Base-by-base conservation (phyloP, 2,888 invertebrate species). In the Cerceris rybyensis region DNA sequence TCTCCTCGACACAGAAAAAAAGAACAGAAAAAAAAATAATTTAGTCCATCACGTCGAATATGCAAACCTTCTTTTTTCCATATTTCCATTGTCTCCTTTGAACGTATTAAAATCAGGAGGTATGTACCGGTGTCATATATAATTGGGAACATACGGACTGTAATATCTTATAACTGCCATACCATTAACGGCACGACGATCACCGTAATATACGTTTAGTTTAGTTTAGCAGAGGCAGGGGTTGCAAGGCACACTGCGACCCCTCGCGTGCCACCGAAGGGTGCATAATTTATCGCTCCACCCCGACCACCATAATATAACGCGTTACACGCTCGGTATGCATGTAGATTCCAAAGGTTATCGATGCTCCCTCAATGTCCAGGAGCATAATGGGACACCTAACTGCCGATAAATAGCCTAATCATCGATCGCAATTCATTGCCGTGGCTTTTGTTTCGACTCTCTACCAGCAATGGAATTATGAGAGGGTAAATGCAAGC, bases 251-350 rank as follows among this genome's bases (percentile, higher is more conserved):
- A 50, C 43, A 58, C 69, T 60, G 67, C 84, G 81, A 80, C 79
- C 85, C 84, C 78, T 82, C 77, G 79, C 70, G 65, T 70, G 63
- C 82, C 78, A 69, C 64, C 70, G 69, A 75, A 88, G 91, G 92
- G 92, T 92, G 92, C 91, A 92, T 92, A 92, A 92, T 91, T 92
- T 92, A 92, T 92, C 90, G 91, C 85, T 78, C 80, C 81, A 80
- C 84, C 84, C 84, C 80, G 71, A 69, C 76, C 82, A 67, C 75
- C 80, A 69, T 86, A 87, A 88, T 87, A 82, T 83, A 84, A 88
- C 87, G 85, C 88, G 87, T 87, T 88, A 84, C 84, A 85, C 83
- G 85, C 80, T 76, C 68, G 80, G 79, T 70, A 72, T 84, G 88
- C 87, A 90, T 88, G 85, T 82, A 84, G 86, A 89, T 88, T 86